These are phyloP conservation scores for Lasius fuliginosus DNA, from an alignment of 2,888 invertebrate species.

Conservation along the genomic window DNA sequence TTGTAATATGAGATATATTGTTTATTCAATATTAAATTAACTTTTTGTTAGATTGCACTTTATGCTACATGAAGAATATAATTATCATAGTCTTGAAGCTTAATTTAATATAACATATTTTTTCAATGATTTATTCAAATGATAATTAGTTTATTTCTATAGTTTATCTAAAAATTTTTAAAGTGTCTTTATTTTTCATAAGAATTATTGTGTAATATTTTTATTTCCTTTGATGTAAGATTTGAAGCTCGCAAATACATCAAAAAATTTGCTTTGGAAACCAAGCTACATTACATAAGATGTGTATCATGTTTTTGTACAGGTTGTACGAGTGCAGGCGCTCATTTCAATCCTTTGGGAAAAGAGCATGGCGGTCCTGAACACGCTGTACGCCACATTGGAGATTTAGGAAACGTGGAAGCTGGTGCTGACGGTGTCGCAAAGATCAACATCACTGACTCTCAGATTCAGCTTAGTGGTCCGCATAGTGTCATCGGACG, in stretches of 20 bases:
- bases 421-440: slow-evolving; percentile 89
- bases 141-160: neutral
- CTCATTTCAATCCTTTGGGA: slow-evolving; percentile 96
- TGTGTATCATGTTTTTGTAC: neutral
- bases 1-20: neutral
- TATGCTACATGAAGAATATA: too few species aligned
- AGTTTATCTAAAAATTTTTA: neutral
- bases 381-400: slow-evolving; percentile 92
- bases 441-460: slow-evolving; percentile 90
- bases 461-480: slow-evolving; percentile 90
- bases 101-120: too few species aligned
- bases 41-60: neutral
- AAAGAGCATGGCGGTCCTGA: slow-evolving; percentile 94
- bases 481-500: slow-evolving; percentile 93
- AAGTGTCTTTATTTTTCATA: neutral
- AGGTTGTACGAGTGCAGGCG: slow-evolving; percentile 96
- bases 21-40: slow-evolving; percentile 1
- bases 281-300: neutral
- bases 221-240: neutral
- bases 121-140: neutral
- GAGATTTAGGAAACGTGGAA: slow-evolving; percentile 95
- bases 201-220: neutral
- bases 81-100: too few species aligned
- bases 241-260: neutral
- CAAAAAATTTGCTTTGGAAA: neutral